Conservation (phyloP, 2,113 vertebrate species). For the Forbesichthys papilliferus region DNA sequence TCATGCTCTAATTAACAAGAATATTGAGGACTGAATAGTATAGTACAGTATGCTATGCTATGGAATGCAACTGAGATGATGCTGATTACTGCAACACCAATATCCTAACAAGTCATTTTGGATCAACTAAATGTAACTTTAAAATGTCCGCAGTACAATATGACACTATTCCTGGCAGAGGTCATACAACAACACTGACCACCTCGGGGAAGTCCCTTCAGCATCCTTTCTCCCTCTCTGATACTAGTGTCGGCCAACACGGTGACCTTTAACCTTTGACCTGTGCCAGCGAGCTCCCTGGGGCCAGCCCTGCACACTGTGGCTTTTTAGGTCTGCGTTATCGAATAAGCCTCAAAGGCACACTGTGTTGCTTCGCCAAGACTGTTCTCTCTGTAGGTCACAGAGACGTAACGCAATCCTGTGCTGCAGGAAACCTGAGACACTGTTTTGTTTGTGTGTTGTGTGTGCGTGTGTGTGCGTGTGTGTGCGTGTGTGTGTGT, state of each 20-base stretch:
- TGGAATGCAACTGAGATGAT: too few relatives aligned
- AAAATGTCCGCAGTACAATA: too few relatives aligned
- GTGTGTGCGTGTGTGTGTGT: neutral
- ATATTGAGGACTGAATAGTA: too few relatives aligned
- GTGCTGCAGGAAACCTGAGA: slow-evolving; percentile 51
- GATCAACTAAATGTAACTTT: too few relatives aligned
- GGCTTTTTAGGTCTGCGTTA: neutral
- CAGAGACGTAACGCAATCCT: slow-evolving; percentile 52
- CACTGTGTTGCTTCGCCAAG: slow-evolving; percentile 24
- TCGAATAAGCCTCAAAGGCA: slow-evolving; percentile 23
- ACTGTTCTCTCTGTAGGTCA: slow-evolving; percentile 37
- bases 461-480: neutral
- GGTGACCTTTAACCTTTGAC: slow-evolving; percentile 24
- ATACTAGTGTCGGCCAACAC: neutral
- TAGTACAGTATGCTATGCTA: too few relatives aligned
- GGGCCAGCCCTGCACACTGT: slow-evolving; percentile 24
- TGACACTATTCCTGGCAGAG: too few relatives aligned
- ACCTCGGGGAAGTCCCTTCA: neutral
- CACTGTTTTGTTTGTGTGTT: neutral
- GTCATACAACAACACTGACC: neutral
- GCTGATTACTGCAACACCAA: too few relatives aligned
- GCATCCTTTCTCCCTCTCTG: neutral
- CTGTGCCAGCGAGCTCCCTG: slow-evolving; percentile 24
- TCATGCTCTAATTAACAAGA: too few relatives aligned
- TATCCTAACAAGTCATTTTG: too few relatives aligned